Conservation (phyloP, 1,140 invertebrate genomes). For the Papilio polytes region DNA sequence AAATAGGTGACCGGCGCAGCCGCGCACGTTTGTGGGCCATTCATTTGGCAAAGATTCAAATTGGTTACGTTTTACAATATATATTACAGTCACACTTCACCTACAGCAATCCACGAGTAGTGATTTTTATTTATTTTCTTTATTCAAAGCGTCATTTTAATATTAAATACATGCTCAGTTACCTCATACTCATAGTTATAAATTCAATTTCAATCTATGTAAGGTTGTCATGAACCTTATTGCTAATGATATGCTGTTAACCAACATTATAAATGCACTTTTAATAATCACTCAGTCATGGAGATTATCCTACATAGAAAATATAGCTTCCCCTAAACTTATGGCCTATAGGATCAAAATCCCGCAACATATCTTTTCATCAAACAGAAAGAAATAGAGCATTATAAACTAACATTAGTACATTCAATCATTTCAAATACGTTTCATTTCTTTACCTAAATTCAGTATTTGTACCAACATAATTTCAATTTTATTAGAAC, state of each 20-base stretch:
- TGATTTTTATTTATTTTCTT: background rate
- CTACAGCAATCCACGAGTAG: background rate
- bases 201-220: background rate
- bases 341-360: background rate
- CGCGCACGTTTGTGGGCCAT: slow-evolving; percentile 14
- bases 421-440: background rate
- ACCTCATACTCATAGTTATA: background rate
- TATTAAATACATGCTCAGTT: background rate
- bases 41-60: slow-evolving; percentile 29
- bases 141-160: background rate
- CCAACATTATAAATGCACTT: background rate
- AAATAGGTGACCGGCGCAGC: slow-evolving; percentile 23
- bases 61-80: slow-evolving; percentile 26
- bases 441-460: background rate
- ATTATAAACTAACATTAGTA: background rate
- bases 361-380: background rate
- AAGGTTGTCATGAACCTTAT: background rate
- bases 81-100: slow-evolving; percentile 21
- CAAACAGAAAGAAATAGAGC: background rate
- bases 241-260: background rate
- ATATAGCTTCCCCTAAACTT: background rate
- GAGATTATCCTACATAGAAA: background rate
- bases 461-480: background rate
- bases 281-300: background rate
- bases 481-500: background rate